These are phyloP conservation scores for Lepilemur septentrionalis DNA, from an alignment of 2,797 vertebrate species.

Conservation along the genomic window DNA sequence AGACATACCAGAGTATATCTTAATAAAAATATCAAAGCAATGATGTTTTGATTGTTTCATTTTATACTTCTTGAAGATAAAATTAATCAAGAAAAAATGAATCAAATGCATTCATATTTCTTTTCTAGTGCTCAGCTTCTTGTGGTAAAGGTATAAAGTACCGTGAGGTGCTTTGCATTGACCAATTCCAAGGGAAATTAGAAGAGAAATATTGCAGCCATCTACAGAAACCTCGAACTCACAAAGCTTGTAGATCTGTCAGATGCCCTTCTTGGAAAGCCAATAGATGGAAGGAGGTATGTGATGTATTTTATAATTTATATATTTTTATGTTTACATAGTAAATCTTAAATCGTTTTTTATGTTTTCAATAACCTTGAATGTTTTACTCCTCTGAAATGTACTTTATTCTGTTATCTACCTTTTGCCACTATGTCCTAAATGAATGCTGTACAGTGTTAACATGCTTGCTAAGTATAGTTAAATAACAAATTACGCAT, in stretches of 20 bases:
- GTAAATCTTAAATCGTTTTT: background rate
- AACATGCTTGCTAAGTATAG: background rate
- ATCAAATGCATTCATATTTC: background rate
- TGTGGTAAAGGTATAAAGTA: conserved; percentile 94
- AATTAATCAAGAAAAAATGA: background rate
- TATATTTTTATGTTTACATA: background rate
- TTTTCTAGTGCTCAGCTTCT: conserved; percentile 92
- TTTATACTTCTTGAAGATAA: background rate
- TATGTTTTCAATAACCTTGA: background rate
- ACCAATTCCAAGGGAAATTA: conserved; percentile 86
- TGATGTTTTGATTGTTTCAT: background rate
- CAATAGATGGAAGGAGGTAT: conserved; percentile 92
- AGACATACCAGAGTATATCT: background rate
- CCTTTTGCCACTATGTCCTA: background rate
- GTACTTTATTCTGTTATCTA: background rate
- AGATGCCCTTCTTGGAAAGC: conserved; percentile 94
- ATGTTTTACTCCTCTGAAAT: background rate
- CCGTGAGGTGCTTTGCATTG: conserved; percentile 90
- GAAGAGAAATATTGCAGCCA: conserved; percentile 89
- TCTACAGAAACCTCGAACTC: conserved; percentile 87
- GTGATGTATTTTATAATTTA: conserved; percentile 59
- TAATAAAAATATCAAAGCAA: conserved; percentile 15
- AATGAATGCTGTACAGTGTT: background rate
- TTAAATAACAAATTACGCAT: conserved; percentile 28
- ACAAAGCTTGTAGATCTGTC: conserved; percentile 90